Evolutionary conservation across 2,113 vertebrate genomes (phyloP).

Genomic region (Garra rufa): DNA sequence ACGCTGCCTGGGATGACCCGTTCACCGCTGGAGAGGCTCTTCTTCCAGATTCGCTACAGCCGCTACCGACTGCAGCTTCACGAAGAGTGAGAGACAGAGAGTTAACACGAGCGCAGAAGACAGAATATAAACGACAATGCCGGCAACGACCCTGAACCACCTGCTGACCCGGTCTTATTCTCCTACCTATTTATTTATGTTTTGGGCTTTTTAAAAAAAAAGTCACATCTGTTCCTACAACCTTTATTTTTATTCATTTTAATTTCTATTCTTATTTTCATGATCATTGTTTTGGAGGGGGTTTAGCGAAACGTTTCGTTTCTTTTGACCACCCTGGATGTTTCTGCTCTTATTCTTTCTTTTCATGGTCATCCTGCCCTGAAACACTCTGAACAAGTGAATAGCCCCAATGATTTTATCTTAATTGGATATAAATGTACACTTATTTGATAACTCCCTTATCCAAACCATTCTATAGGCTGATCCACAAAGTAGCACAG

Average conservation of each 20-base stretch:
- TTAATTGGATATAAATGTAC: not conserved
- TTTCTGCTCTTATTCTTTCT: constrained; percentile 20
- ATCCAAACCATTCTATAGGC: constrained; percentile 29
- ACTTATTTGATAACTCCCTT: constrained; percentile 12
- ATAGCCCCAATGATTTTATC: not conserved
- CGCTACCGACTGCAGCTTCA: constrained; percentile 97
- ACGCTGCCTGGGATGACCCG: constrained; percentile 92
- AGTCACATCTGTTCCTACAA: constrained; percentile 45
- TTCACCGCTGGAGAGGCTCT: constrained; percentile 91
- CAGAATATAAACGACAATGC: constrained; percentile 56
- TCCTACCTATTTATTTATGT: constrained; percentile 43
- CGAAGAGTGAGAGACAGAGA: constrained; percentile 84
- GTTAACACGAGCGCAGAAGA: constrained; percentile 59
- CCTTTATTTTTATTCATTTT: constrained; percentile 47
- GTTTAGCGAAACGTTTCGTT: not conserved
- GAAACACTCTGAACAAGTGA: not conserved
- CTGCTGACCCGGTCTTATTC: constrained; percentile 37
- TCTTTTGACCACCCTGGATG: not conserved
- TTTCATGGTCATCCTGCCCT: constrained; percentile 15
- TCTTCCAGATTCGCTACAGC: constrained; percentile 98
- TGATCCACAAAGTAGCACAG: constrained; percentile 36
- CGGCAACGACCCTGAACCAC: constrained; percentile 47
- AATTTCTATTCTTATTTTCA: constrained; percentile 31
- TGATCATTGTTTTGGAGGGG: constrained; percentile 13
- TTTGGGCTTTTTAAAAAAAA: constrained; percentile 13